Evolutionary conservation across 2,888 invertebrate species (phyloP), one percentile per base, ranked within the genome.

Genomic region (Eupithecia pulchellata): DNA sequence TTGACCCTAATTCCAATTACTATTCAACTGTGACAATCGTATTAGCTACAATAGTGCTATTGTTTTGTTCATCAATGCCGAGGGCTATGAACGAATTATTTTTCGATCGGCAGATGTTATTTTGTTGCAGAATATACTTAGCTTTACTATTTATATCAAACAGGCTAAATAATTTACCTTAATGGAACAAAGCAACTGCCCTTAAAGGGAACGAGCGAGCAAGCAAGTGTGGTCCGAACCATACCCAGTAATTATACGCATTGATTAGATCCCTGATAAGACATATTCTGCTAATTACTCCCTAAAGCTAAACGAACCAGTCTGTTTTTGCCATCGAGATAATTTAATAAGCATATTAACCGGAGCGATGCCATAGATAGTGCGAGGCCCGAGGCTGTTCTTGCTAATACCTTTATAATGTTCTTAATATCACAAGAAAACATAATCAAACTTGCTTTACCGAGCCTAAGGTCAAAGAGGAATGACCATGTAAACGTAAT

Each of bases 301-400:
- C 94, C 94, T 93, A 91, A 92, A 94, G 94, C 94, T 88, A 94
- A 91, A 92, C 85, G 87, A 86, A 84, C 84, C 81, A 81, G 83
- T 86, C 85, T 82, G 87, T 90, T 93, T 92, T 93, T 92, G 91
- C 94, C 87, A 89, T 91, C 91, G 89, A 93, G 88, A 89, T 91
- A 91, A 92, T 92, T 91, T 93, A 92, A 94, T 94, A 93, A 93
- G 89, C 89, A 90, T 90, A 93, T 93, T 93, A 93, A 91, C 86
- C 89, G 84, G 88, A 82, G 86, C 89, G 92, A 93, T 92, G 88
- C 88, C 86, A 86, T 88, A 90, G 93, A 93, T 93, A 93, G 87
- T 84, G 80, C 80, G 74, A 71, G 76, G 89, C 92, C 89, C 80
- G 82, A 82, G 86, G 93, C 93, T 81, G 71, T 89, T 84, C 87